A percentile compares a stretch with the other conserved stretches of the same genome.
Evolutionary conservation across 2,113 vertebrate species (phyloP).

Genomic region (Ictidomys tridecemlineatus): DNA sequence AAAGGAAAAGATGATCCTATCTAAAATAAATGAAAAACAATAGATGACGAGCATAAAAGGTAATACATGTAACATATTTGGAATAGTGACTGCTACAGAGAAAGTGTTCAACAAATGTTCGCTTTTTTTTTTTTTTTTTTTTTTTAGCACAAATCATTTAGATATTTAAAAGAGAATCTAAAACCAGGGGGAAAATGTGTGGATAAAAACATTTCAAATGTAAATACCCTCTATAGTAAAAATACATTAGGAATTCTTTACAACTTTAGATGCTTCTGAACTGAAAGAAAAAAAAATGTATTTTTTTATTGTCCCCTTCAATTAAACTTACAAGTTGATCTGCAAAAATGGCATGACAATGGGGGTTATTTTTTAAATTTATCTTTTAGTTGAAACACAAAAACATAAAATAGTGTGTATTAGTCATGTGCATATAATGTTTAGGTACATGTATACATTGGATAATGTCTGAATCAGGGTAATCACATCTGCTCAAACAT

Average conservation of each 20-base stretch:
- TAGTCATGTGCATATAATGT: not conserved
- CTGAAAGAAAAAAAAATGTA: not conserved
- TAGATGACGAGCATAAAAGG: not conserved
- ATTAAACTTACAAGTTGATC: not conserved
- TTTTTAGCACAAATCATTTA: not conserved
- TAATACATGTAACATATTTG: not conserved
- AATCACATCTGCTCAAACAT: not conserved
- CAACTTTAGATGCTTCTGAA: not conserved
- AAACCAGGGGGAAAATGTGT: not conserved
- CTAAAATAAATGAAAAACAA: not conserved
- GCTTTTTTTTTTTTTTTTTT: not conserved
- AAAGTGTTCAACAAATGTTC: not conserved
- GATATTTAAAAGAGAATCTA: not conserved
- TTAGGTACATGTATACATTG: not conserved
- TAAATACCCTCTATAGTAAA: not conserved
- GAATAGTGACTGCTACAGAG: not conserved
- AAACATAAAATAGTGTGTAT: not conserved
- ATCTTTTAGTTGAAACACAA: not conserved
- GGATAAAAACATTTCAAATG: not conserved
- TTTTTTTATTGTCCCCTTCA: not conserved
- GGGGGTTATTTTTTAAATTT: not conserved
- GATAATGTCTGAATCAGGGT: not conserved
- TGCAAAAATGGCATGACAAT: not conserved
- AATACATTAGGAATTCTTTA: not conserved
- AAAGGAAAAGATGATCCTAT: not conserved